A percentile compares a stretch with the other conserved stretches of the same genome.
Conservation (phyloP, 2,797 vertebrate genomes). For the Pipistrellus pipistrellus region DNA sequence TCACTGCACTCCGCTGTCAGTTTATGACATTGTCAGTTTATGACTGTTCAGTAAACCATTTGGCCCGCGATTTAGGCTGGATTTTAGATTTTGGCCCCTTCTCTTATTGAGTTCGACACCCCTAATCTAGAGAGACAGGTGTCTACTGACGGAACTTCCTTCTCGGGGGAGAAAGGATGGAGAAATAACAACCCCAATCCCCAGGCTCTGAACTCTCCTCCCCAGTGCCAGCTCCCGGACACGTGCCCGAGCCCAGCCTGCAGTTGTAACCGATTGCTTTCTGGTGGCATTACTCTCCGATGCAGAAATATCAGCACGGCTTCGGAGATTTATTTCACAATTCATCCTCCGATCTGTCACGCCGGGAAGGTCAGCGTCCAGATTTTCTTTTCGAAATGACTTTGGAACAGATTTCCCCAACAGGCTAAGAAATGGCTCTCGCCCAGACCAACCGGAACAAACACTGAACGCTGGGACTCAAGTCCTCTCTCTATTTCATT, state of each 20-base stretch:
- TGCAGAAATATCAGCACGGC: slow-evolving; percentile 64
- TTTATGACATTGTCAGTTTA: no score
- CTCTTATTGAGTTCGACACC: no score
- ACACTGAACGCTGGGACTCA: background rate
- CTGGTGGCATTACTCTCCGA: background rate
- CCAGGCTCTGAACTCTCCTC: background rate
- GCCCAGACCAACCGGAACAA: background rate
- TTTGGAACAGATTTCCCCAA: slow-evolving; percentile 64
- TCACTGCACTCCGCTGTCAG: no score
- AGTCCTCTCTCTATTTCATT: background rate
- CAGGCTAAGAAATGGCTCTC: background rate
- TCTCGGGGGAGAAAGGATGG: background rate
- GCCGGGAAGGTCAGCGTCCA: slow-evolving; percentile 40
- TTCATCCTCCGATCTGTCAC: slow-evolving; percentile 62
- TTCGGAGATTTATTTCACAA: slow-evolving; percentile 69
- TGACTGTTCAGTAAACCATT: no score
- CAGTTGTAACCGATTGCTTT: background rate
- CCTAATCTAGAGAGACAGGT: background rate
- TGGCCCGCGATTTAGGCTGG: no score
- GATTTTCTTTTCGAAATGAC: slow-evolving; percentile 69
- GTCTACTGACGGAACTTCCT: background rate
- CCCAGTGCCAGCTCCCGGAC: background rate
- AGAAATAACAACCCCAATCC: background rate
- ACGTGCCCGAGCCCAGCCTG: background rate
- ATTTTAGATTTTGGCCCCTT: no score